Conservation (phyloP, 1,140 invertebrate genomes). For the Ceratosolen fusciceps region DNA sequence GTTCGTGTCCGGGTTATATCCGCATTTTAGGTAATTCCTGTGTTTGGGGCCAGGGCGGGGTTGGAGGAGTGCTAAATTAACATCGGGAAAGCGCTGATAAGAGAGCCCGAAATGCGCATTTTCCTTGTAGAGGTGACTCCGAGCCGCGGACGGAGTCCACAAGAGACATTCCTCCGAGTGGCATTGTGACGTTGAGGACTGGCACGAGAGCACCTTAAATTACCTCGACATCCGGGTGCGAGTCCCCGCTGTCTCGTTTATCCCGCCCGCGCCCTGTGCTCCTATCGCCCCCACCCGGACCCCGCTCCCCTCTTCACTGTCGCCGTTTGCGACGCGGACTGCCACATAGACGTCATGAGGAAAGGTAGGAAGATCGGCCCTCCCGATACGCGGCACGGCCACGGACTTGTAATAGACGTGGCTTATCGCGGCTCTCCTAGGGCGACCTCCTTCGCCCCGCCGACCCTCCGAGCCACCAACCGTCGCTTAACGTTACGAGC, state of each 20-base stretch:
- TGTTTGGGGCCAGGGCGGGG: no score
- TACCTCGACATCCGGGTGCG: constrained; percentile 12
- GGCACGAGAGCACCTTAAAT: not conserved
- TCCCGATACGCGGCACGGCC: not conserved
- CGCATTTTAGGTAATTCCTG: no score
- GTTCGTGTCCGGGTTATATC: no score
- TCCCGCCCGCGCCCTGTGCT: not conserved
- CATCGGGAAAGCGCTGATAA: not conserved
- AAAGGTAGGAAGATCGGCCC: not conserved
- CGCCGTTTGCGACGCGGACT: not conserved
- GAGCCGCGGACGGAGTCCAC: not conserved
- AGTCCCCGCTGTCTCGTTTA: not conserved
- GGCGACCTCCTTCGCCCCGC: not conserved
- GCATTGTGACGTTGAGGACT: not conserved
- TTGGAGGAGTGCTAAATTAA: no score
- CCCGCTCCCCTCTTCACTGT: no score
- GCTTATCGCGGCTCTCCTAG: constrained; percentile 14
- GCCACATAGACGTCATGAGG: not conserved
- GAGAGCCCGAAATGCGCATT: not conserved
- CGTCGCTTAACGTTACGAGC: not conserved
- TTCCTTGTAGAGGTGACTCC: not conserved
- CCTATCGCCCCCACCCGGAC: no score
- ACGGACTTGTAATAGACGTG: constrained; percentile 26
- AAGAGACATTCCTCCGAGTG: not conserved
- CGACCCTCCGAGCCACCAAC: not conserved